A percentile compares a stretch with the other conserved stretches of the same genome.
phyloP scores from a whole-genome alignment of 2,797 vertebrate species.

The Tokudaia muenninki region DNA sequence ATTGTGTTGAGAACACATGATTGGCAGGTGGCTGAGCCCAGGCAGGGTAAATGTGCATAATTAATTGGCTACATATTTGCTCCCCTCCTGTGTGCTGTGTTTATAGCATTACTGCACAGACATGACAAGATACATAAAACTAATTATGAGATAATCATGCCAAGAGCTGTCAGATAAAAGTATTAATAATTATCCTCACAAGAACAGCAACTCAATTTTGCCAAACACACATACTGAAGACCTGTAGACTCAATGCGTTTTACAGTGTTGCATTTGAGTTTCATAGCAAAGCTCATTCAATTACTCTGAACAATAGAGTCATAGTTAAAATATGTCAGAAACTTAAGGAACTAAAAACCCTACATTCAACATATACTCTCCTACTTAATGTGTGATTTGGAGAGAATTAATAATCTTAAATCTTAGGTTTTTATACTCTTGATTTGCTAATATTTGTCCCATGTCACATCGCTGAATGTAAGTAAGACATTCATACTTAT shows the following conservation, averaged over 20 bases:
- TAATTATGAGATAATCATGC: slow-evolving; percentile 59
- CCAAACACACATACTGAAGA: slow-evolving; percentile 25
- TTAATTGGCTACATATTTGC: neutral
- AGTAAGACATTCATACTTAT: neutral
- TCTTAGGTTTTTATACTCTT: neutral
- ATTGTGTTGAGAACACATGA: neutral
- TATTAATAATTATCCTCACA: slow-evolving; percentile 65
- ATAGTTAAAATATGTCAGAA: neutral
- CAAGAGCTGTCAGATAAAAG: slow-evolving; percentile 67
- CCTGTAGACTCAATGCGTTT: neutral
- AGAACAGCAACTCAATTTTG: slow-evolving; percentile 42
- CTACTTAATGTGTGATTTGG: neutral
- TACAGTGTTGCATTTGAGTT: slow-evolving; percentile 2
- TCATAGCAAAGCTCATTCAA: slow-evolving; percentile 32
- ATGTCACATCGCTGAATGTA: neutral
- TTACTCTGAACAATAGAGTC: neutral
- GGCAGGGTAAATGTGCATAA: neutral
- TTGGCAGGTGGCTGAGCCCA: neutral
- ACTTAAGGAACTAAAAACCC: neutral
- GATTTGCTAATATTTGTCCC: slow-evolving; percentile 13
- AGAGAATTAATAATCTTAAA: neutral
- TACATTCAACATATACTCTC: neutral
- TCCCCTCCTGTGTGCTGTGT: neutral
- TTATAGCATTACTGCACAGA: slow-evolving; percentile 23
- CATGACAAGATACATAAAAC: slow-evolving; percentile 40